phyloP scores from a whole-genome alignment of 2,113 vertebrate genomes.

The Mobula hypostoma region DNA sequence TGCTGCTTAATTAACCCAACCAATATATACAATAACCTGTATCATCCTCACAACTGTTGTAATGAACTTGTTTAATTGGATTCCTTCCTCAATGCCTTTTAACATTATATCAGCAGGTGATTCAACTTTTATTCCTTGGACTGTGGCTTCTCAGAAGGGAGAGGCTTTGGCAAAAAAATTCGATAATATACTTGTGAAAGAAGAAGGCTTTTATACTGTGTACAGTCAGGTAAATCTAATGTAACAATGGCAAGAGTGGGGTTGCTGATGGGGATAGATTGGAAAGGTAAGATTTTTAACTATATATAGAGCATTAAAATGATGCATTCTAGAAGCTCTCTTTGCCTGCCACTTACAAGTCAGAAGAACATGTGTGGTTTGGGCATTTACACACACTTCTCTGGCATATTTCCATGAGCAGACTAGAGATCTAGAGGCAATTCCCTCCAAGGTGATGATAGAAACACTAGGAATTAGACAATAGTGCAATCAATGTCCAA shows the following conservation, averaged over 20 bases:
- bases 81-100: not conserved
- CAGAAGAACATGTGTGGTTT: not conserved
- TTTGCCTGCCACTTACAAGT: not conserved
- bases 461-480: not conserved
- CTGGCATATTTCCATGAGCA: not conserved
- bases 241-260: not conserved
- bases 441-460: not conserved
- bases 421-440: not conserved
- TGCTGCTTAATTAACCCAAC: not conserved
- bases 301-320: not conserved
- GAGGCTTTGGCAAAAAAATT: not conserved
- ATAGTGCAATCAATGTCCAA: not conserved
- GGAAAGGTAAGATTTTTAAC: not conserved
- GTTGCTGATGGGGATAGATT: not conserved
- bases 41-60: not conserved
- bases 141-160: not conserved
- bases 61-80: not conserved
- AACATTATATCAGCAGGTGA: not conserved
- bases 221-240: conserved; percentile 31
- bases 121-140: conserved; percentile 36
- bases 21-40: not conserved
- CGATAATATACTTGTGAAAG: conserved; percentile 11
- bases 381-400: not conserved
- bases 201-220: conserved; percentile 18
- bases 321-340: not conserved